Conservation (phyloP, 2,113 vertebrate species). For the Prinia subflava region DNA sequence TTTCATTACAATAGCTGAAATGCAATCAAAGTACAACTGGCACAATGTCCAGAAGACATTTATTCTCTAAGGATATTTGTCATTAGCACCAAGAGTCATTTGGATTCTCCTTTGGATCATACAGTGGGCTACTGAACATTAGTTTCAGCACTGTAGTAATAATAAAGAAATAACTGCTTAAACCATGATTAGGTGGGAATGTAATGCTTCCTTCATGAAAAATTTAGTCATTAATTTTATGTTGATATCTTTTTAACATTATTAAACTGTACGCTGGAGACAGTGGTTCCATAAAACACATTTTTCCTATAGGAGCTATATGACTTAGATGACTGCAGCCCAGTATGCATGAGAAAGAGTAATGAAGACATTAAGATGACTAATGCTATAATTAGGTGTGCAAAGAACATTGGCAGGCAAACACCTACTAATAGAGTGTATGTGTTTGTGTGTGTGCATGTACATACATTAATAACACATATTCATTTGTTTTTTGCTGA, state of each 20-base stretch:
- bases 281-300: conserved; percentile 13
- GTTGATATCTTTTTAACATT: conserved; percentile 49
- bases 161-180: conserved; percentile 31
- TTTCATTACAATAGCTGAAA: not conserved
- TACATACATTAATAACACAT: not conserved
- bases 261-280: conserved; percentile 31
- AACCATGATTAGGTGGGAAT: conserved; percentile 29
- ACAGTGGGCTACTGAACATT: conserved; percentile 1
- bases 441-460: not conserved
- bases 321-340: conserved; percentile 6
- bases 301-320: conserved; percentile 10
- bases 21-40: not conserved
- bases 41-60: not conserved
- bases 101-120: not conserved
- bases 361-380: conserved; percentile 49
- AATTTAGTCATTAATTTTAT: conserved; percentile 57
- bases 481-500: not conserved
- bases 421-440: not conserved
- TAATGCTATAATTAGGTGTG: conserved; percentile 43
- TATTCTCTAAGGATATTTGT: conserved; percentile 41
- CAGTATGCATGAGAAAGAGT: not conserved
- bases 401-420: not conserved
- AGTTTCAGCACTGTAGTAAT: conserved; percentile 32
- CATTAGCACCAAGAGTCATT: conserved; percentile 8
- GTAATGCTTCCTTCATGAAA: conserved; percentile 34